Conservation (phyloP, 1,140 invertebrate genomes). For the Panagrolaimus sp. region DNA sequence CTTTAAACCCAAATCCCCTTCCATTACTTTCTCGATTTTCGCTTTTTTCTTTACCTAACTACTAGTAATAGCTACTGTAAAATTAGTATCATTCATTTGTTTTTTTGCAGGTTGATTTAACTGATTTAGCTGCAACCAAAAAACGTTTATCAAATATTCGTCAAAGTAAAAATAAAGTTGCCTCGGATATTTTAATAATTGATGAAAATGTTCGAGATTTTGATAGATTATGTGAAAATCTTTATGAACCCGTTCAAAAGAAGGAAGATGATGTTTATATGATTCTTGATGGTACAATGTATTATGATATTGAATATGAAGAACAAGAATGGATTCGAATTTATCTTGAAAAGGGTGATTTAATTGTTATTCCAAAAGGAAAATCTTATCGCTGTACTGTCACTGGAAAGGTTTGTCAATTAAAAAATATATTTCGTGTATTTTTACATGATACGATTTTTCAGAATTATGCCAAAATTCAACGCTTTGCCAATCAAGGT, state of each 20-base stretch:
- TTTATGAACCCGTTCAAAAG: conserved; percentile 45
- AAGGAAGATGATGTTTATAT: conserved; percentile 34
- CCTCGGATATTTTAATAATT: conserved; percentile 30
- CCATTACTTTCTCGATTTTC: no score
- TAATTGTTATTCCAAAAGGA: conserved; percentile 42
- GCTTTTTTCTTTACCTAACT: no score
- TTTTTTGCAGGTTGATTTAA: conserved; percentile 54
- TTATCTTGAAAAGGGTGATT: conserved; percentile 36
- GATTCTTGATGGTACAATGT: conserved; percentile 47
- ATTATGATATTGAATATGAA: conserved; percentile 37
- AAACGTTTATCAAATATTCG: conserved; percentile 48
- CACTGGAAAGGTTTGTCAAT: conserved; percentile 37
- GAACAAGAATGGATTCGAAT: conserved; percentile 42
- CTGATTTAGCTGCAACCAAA: conserved; percentile 54
- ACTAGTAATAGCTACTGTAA: no score
- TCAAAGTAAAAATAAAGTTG: conserved; percentile 30
- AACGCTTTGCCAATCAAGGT: conserved; percentile 42
- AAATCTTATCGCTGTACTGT: conserved; percentile 36
- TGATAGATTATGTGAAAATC: conserved; percentile 43
- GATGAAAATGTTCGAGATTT: conserved; percentile 30
- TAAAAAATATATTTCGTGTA: neutral
- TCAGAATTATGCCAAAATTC: conserved; percentile 49
- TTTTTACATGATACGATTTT: neutral
- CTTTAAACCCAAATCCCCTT: no score
- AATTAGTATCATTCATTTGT: no score